A percentile compares a stretch with the other conserved stretches of the same genome.
Evolutionary conservation across 2,113 vertebrate species (phyloP).

Genomic region (Xenopus borealis): DNA sequence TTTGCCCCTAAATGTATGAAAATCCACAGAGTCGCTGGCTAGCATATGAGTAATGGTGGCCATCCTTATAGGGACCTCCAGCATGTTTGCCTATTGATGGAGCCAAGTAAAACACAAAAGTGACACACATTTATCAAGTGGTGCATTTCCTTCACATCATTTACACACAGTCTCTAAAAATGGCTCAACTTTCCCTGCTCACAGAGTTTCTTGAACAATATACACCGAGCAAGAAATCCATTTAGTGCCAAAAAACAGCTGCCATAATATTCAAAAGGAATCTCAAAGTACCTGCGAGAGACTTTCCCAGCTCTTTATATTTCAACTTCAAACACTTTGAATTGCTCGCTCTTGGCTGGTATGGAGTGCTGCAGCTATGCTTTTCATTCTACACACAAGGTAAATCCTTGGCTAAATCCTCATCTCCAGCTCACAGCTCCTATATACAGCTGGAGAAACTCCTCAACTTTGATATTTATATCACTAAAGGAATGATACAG

Average conservation of each 20-base stretch:
- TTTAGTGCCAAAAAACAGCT: conserved; percentile 30
- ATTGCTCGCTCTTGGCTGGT: conserved; percentile 15
- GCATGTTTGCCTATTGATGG: background rate
- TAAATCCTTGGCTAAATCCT: conserved; percentile 36
- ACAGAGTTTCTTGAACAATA: conserved; percentile 6
- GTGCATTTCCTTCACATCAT: conserved; percentile 15
- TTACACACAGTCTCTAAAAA: conserved; percentile 7
- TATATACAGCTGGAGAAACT: conserved; percentile 25
- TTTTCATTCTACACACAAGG: conserved; percentile 21
- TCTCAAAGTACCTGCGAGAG: background rate
- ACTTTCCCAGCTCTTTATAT: conserved; percentile 31
- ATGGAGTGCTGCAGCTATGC: background rate
- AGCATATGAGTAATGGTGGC: no score
- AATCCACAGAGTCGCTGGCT: no score
- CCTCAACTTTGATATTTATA: conserved; percentile 33
- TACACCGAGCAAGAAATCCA: conserved; percentile 20
- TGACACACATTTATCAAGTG: conserved; percentile 42
- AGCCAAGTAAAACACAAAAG: conserved; percentile 34
- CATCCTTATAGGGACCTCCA: no score
- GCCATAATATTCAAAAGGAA: conserved; percentile 14
- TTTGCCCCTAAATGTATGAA: no score
- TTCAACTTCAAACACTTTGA: conserved; percentile 39
- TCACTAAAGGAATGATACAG: conserved; percentile 22
- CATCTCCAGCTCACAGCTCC: conserved; percentile 15
- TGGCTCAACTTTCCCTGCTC: conserved; percentile 7